phyloP scores from a whole-genome alignment of 2,113 vertebrate genomes.

The Boleophthalmus pectinirostris region DNA sequence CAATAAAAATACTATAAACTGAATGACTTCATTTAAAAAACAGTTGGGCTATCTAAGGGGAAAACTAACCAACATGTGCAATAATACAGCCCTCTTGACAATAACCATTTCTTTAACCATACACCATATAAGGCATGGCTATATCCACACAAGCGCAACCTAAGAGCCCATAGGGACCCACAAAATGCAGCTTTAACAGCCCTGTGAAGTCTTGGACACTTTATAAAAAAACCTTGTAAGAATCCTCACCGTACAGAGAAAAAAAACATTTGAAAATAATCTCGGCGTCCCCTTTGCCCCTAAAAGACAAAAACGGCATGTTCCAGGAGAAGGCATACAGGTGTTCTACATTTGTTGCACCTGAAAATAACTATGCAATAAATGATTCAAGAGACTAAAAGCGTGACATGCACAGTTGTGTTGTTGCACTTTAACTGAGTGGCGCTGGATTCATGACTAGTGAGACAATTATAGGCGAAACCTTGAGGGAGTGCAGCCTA shows the following conservation, averaged over 20 bases:
- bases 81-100: background rate
- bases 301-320: background rate
- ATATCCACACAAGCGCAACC: background rate
- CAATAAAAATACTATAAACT: background rate
- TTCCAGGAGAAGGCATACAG: background rate
- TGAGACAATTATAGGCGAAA: slow-evolving; percentile 5
- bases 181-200: slow-evolving; percentile 28
- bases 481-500: background rate
- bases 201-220: slow-evolving; percentile 5
- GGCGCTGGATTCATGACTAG: slow-evolving; percentile 10
- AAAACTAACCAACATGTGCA: background rate
- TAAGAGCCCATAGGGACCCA: slow-evolving; percentile 16
- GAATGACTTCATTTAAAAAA: background rate
- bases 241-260: slow-evolving; percentile 27
- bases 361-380: slow-evolving; percentile 22
- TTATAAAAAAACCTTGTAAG: slow-evolving; percentile 24
- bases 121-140: background rate
- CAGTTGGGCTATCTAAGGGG: background rate
- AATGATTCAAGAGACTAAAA: slow-evolving; percentile 30
- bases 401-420: slow-evolving; percentile 3
- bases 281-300: background rate
- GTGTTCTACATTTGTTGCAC: slow-evolving; percentile 19
- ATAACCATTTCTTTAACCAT: background rate
- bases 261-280: slow-evolving; percentile 8
- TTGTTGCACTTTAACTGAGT: background rate